Conservation (phyloP, 1,140 invertebrate genomes). For the Laodelphax striatellus region DNA sequence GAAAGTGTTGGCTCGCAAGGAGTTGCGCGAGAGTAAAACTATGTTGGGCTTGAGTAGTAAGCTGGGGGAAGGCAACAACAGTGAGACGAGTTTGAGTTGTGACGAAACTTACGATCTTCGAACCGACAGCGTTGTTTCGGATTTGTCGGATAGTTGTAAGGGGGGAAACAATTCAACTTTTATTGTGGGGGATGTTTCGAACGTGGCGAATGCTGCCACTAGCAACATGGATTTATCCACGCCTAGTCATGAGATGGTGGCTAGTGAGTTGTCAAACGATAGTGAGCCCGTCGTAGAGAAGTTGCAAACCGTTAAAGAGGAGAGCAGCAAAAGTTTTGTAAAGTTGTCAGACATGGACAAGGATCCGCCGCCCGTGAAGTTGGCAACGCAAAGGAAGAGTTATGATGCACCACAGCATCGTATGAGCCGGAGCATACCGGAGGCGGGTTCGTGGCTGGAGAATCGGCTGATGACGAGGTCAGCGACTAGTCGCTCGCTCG, state of each 20-base stretch:
- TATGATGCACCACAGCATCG: constrained; percentile 20
- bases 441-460: constrained; percentile 47
- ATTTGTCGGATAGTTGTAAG: constrained; percentile 11
- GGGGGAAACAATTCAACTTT: constrained; percentile 16
- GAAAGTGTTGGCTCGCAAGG: constrained; percentile 16
- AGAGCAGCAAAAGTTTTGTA: constrained; percentile 32
- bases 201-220: constrained; percentile 17
- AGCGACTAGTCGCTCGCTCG: constrained; percentile 23
- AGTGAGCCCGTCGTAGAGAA: constrained; percentile 14
- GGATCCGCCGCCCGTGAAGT: constrained; percentile 5
- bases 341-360: constrained; percentile 43
- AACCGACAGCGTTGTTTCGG: constrained; percentile 13
- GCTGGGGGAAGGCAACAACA: not conserved
- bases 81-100: constrained; percentile 6
- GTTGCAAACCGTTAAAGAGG: constrained; percentile 6
- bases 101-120: constrained; percentile 14
- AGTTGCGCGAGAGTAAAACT: constrained; percentile 9
- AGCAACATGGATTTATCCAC: constrained; percentile 18
- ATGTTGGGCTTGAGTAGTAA: not conserved
- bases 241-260: constrained; percentile 18
- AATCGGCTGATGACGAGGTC: constrained; percentile 44
- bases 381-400: constrained; percentile 13
- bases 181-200: constrained; percentile 19
- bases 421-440: constrained; percentile 42
- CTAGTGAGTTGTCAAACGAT: constrained; percentile 19